These are phyloP conservation scores for Diadophis punctatus DNA, from an alignment of 2,113 vertebrate species.

Conservation along the genomic window DNA sequence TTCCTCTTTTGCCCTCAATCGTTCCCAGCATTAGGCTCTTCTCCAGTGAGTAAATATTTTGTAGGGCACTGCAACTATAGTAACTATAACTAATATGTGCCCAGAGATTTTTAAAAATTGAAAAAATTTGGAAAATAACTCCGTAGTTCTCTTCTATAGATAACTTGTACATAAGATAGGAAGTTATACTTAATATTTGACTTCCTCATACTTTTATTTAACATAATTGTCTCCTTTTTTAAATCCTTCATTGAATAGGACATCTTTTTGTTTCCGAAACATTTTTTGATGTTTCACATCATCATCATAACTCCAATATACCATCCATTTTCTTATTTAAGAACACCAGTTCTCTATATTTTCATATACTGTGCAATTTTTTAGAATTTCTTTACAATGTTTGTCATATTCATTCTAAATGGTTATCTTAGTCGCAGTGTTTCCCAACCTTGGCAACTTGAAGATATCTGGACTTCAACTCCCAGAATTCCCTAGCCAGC, in stretches of 20 bases:
- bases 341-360: background rate
- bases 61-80: background rate
- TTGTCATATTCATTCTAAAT: background rate
- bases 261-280: background rate
- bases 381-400: background rate
- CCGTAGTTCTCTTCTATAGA: background rate
- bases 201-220: background rate
- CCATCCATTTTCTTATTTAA: background rate
- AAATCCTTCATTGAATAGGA: background rate
- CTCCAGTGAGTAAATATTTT: too few species aligned
- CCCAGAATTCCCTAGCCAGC: too few species aligned
- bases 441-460: too few species aligned
- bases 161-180: background rate
- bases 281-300: background rate
- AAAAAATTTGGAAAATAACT: background rate
- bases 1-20: too few species aligned
- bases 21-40: too few species aligned
- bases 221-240: background rate
- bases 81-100: background rate
- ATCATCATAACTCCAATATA: background rate
- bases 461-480: too few species aligned
- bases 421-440: background rate
- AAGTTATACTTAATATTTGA: background rate
- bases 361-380: background rate
- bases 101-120: background rate